phyloP scores from a whole-genome alignment of 2,888 invertebrate species.

The Baronia brevicornis region DNA sequence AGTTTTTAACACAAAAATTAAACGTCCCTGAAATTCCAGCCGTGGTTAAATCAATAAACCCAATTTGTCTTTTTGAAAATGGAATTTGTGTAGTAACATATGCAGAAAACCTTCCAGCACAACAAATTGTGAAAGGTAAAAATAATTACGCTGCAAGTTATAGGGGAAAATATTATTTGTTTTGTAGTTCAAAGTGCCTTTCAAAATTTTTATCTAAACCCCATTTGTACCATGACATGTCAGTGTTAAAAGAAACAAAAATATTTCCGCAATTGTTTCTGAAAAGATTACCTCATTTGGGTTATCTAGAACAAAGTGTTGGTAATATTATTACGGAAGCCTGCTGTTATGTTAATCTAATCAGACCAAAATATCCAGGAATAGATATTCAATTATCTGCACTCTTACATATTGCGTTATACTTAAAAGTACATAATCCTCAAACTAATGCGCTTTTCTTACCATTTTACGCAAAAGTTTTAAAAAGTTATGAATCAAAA shows the following conservation, averaged over 20 bases:
- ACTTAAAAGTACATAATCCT: constrained; percentile 72
- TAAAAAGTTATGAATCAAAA: constrained; percentile 42
- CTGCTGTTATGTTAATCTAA: constrained; percentile 62
- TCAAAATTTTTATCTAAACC: constrained; percentile 70
- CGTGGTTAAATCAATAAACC: constrained; percentile 50
- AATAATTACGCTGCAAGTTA: constrained; percentile 62
- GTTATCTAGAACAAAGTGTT: constrained; percentile 78
- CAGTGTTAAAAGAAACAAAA: constrained; percentile 48
- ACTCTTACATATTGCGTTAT: constrained; percentile 71
- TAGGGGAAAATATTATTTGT: constrained; percentile 69
- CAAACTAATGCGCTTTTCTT: constrained; percentile 32
- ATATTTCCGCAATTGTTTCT: constrained; percentile 56
- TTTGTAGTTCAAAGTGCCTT: constrained; percentile 69
- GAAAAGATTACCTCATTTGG: constrained; percentile 70
- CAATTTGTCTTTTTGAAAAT: constrained; percentile 56
- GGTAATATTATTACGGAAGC: constrained; percentile 70
- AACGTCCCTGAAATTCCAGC: constrained; percentile 71
- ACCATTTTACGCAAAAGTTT: constrained; percentile 47
- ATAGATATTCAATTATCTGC: constrained; percentile 67
- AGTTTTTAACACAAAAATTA: constrained; percentile 38
- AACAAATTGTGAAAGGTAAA: constrained; percentile 57
- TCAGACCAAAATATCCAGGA: constrained; percentile 78
- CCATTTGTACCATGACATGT: constrained; percentile 59
- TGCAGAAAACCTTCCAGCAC: constrained; percentile 66
- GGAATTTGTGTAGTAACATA: constrained; percentile 79